phyloP scores from a whole-genome alignment of 2,113 vertebrate genomes.

The Sterrhoptilus dennistouni region DNA sequence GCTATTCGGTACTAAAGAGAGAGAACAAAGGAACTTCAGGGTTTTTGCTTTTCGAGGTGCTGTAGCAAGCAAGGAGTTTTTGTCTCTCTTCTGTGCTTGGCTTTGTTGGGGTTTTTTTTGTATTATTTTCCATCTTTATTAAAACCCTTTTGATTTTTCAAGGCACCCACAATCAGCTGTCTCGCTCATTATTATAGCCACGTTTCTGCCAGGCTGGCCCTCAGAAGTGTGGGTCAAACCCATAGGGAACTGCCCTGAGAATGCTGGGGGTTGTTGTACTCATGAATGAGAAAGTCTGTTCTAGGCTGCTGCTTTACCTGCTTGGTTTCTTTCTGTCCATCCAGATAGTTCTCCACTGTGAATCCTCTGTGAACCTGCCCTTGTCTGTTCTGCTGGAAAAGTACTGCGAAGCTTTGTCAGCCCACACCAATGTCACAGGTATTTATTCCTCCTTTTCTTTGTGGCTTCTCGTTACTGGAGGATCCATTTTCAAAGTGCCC shows the following conservation, averaged over 20 bases:
- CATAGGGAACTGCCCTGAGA: neutral
- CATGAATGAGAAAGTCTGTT: neutral
- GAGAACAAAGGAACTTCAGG: too few relatives aligned
- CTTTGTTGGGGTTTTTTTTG: too few relatives aligned
- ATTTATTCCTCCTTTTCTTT: slow-evolving; percentile 13
- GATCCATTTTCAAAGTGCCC: slow-evolving; percentile 31
- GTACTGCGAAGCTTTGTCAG: slow-evolving; percentile 72
- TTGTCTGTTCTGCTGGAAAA: slow-evolving; percentile 67
- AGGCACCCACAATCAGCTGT: too few relatives aligned
- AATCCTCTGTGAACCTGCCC: slow-evolving; percentile 54
- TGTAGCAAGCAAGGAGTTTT: too few relatives aligned
- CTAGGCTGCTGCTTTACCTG: neutral
- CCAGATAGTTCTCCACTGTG: slow-evolving; percentile 67
- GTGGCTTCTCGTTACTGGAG: neutral
- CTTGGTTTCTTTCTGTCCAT: neutral
- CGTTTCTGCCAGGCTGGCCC: too few relatives aligned
- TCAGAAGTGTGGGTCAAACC: too few relatives aligned
- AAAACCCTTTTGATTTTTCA: too few relatives aligned
- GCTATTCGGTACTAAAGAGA: too few relatives aligned
- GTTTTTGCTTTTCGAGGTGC: too few relatives aligned
- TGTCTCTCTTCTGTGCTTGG: too few relatives aligned
- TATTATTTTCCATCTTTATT: too few relatives aligned
- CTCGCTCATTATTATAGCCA: too few relatives aligned
- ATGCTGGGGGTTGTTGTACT: neutral
- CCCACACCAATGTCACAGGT: slow-evolving; percentile 73